Evolutionary conservation across 2,888 invertebrate species (phyloP), one percentile per base, ranked within the genome.

Genomic region (Lymantria monacha): DNA sequence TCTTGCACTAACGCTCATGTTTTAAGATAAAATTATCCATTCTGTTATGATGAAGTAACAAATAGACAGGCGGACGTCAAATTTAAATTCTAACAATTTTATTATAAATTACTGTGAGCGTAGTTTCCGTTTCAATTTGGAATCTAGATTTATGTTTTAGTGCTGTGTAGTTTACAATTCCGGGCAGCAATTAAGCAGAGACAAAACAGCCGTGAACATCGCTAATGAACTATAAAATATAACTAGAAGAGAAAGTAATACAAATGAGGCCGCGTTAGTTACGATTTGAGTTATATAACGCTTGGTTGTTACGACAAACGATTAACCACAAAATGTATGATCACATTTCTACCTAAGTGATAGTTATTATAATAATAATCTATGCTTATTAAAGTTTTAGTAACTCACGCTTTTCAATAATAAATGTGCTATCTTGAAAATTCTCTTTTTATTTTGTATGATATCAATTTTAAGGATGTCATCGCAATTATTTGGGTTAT

Each of bases 131-230:
- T 38, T 38, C n/a, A n/a, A 38, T 38, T n/a, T 38, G 7, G n/a
- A n/a, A 12, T 12, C 12, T 38, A 38, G 38, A 38, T 38, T 38
- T 38, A n/a, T 38, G n/a, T 3, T 38, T n/a, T 38, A 12, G 7
- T 3, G 38, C 11, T 10, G 11, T 12, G n/a, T 38, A 38, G 33
- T 10, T 38, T 38, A n/a, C 38, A 7, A n/a, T 38, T 38, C 38
- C 12, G 38, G n/a, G 12, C 7, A 38, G 38, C 38, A 12, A 12
- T 38, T 38, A 38, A 38, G 12, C 12, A 12, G 38, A 38, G 12
- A 11, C 38, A 38, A 38, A 38, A 43, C 46, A 37, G 9, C 36
- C 48, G 53, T 50, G 50, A 53, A 38, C 12, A n/a, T 38, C 38
- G 38, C 11, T 38, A 38, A 38, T 38, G 38, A 38, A 7, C 38